Conservation (phyloP, 2,888 invertebrate genomes). For the Hemithea aestivaria region DNA sequence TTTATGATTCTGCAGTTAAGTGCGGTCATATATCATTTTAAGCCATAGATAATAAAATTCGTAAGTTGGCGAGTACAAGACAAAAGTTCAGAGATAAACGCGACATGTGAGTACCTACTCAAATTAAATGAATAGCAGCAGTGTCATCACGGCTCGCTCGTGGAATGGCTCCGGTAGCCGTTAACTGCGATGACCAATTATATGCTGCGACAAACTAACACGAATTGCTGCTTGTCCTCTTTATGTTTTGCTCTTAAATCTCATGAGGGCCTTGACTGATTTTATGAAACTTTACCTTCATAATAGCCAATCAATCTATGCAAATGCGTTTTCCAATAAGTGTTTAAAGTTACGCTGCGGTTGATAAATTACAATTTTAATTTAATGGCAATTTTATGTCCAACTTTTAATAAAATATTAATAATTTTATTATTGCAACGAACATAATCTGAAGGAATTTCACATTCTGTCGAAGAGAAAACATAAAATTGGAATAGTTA, state of each 20-base stretch:
- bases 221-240: conserved; percentile 9
- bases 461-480: conserved; percentile 52
- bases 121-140: conserved; percentile 24
- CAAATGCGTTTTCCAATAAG: too few relatives aligned
- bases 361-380: too few relatives aligned
- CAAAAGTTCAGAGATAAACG: conserved; percentile 50
- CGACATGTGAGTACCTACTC: conserved; percentile 27
- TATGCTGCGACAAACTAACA: conserved; percentile 14
- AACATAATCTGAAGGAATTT: conserved; percentile 45
- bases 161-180: conserved; percentile 16
- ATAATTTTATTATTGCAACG: conserved; percentile 13
- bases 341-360: too few relatives aligned
- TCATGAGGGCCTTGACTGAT: conserved; percentile 9
- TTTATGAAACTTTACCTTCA: background rate
- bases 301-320: background rate
- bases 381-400: background rate
- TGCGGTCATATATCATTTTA: conserved; percentile 76
- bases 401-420: conserved; percentile 5
- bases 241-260: conserved; percentile 9
- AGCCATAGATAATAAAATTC: conserved; percentile 78
- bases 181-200: conserved; percentile 11
- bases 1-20: conserved; percentile 79
- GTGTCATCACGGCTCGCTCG: conserved; percentile 4
- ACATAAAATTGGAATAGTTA: conserved; percentile 77
- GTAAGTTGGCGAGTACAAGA: conserved; percentile 71